Base-by-base conservation (phyloP, 2,797 vertebrate genomes). In the Phataginus tetradactyla region DNA sequence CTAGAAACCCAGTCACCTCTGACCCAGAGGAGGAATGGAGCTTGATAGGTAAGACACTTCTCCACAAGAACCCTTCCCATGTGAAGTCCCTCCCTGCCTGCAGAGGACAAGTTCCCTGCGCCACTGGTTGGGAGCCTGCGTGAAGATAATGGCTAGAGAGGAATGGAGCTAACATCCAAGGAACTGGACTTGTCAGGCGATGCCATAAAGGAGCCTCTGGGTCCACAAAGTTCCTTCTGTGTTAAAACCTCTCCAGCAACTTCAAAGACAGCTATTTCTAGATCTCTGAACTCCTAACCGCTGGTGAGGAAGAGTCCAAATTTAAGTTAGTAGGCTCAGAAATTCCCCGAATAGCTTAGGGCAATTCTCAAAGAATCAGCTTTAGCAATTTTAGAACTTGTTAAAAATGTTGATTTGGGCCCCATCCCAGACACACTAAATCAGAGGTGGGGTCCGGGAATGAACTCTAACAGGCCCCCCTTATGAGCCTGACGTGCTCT, bases 241-340 rank as follows among this genome's bases (percentile, higher is more conserved):
- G 15, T 85, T 45, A 63, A 0, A 96, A 88, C 21, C 83, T 87
- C 23, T 42, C 42, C 37, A 80, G 8, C 49, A 37, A 66, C 74
- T 95, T 66, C 13, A 66, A 91, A 83, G 53, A 59, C 66, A n/a
- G 29, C 11, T 72, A 29, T 55, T 91, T 78, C 23, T 78, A 23
- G 61, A 71, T 84, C 13, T 80, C 59, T 51, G 10, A 83, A 90
- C 86, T 86, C 53, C 80, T 77, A 83, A 95, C 63, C 39, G 21
- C 55, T 72, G 21, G 69, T 49, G 25, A 92, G 75, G 15, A 29
- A 55, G 12, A 27, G 51, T 86, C 74, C 68, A 96, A 75, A 79
- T 74, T 53, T 84, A 88, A 59, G 64, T 55, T 68, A 61, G n/a
- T 64, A 88, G 32, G 14, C 72, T 86, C 59, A 95, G 79, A 94